These are phyloP conservation scores for Crotophaga sulcirostris DNA, from an alignment of 2,113 vertebrate species.

Conservation along the genomic window DNA sequence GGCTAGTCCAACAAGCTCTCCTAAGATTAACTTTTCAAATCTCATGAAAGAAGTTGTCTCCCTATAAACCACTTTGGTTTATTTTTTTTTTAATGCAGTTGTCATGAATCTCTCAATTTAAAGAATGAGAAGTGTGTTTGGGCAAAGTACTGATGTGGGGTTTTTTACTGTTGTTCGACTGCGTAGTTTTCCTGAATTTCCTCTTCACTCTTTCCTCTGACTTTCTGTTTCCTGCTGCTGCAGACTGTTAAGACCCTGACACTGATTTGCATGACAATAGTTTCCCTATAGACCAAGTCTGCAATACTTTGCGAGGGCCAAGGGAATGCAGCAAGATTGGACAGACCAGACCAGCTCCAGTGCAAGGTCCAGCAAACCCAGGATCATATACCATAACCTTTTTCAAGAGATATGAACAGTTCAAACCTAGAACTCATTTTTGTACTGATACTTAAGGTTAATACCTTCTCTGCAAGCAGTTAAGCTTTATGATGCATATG, in stretches of 20 bases:
- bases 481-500: neutral
- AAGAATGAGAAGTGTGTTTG: neutral
- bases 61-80: no score
- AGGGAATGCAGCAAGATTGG: rapidly evolving
- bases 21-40: neutral
- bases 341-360: neutral
- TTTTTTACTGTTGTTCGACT: rapidly evolving
- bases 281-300: neutral
- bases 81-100: neutral
- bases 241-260: rapidly evolving
- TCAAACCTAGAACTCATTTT: neutral
- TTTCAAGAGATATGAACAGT: neutral
- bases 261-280: neutral
- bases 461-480: neutral
- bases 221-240: neutral
- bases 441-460: neutral
- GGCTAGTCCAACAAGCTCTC: neutral
- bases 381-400: neutral
- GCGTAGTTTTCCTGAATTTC: neutral
- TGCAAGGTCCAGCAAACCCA: neutral
- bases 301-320: neutral
- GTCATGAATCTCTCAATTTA: neutral
- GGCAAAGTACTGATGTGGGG: rapidly evolving
- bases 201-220: neutral
- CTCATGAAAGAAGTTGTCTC: neutral